Conservation (phyloP, 2,888 invertebrate genomes). For the Cetonia aurata region DNA sequence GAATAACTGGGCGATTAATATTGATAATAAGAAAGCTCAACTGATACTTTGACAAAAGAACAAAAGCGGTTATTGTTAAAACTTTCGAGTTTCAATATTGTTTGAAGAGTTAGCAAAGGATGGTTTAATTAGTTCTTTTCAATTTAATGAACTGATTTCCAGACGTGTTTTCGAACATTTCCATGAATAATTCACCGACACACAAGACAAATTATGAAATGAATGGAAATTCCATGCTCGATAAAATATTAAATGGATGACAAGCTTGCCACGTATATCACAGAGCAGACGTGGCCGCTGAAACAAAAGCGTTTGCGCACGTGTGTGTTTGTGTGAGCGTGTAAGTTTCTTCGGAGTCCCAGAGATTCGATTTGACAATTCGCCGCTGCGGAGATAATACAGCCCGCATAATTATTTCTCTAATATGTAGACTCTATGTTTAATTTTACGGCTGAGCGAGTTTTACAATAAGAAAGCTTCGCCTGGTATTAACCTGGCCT, state of each 20-base stretch:
- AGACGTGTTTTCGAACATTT: not conserved
- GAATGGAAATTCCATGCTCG: conserved; percentile 22
- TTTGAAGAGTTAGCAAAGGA: not conserved
- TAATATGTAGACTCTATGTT: conserved; percentile 37
- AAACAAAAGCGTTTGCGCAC: conserved; percentile 24
- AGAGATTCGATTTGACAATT: conserved; percentile 34
- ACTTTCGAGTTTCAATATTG: not conserved
- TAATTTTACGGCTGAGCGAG: conserved; percentile 33
- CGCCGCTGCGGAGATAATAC: conserved; percentile 25
- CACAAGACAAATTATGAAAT: conserved; percentile 16
- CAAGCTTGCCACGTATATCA: conserved; percentile 10
- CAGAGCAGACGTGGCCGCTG: not conserved
- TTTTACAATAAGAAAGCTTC: conserved; percentile 33
- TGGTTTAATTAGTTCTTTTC: conserved; percentile 3
- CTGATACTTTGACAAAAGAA: not conserved
- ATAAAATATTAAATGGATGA: conserved; percentile 33
- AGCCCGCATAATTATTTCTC: conserved; percentile 40
- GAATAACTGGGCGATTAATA: no score
- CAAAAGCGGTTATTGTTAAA: conserved; percentile 12
- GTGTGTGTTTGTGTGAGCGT: not conserved
- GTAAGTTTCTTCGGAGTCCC: conserved; percentile 16
- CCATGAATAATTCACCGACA: conserved; percentile 2
- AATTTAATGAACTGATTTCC: conserved; percentile 6
- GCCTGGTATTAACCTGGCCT: conserved; percentile 24
- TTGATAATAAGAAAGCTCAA: no score